Evolutionary conservation across 2,797 vertebrate genomes (phyloP), one percentile per base, ranked within the genome.

Genomic region (Melanitta fusca): DNA sequence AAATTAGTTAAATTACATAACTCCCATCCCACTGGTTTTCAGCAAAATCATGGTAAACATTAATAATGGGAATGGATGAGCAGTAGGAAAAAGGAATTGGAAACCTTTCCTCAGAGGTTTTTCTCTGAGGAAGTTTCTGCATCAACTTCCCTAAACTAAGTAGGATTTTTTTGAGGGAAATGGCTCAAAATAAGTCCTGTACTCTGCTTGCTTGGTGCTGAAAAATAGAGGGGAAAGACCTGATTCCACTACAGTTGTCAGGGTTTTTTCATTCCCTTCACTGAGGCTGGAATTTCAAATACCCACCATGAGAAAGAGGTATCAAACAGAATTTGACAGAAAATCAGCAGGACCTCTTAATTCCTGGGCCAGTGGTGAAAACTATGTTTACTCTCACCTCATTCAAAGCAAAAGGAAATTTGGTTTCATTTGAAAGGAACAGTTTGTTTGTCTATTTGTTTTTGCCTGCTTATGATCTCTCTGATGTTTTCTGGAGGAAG

Each of bases 401-500:
- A 45, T 3, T 1, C 4, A 54, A 64, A 92, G n/a, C 10, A 60
- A 77, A 79, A 85, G 5, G 6, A 45, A 24, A 68, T 28, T 0
- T 3, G 32, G 28, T 7, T 30, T 47, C n/a, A 30, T 61, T 85
- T 73, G 2, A 85, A 80, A 86, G 24, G 17, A 86, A 61, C 6
- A 38, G 28, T 25, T 71, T 54, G 6, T 30, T 61, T 79, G 10
- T 30, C 25, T 79, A 8, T 34, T 77, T 32, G 28, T 17, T 88
- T 17, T 66, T 74, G 28, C 25, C 45, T 57, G 9, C 30, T 88
- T 49, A n/a, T 13, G n/a, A 60, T 36, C 34, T 10, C 14, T 78
- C 51, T 77, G 28, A 21, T 73, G 38, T 80, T 73, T 87, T 87
- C 82, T 75, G 58, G 28, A 84, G 49, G 60, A 91, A 92, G 21